Conservation (phyloP, 2,888 invertebrate genomes). For the Anarsia innoxiella region DNA sequence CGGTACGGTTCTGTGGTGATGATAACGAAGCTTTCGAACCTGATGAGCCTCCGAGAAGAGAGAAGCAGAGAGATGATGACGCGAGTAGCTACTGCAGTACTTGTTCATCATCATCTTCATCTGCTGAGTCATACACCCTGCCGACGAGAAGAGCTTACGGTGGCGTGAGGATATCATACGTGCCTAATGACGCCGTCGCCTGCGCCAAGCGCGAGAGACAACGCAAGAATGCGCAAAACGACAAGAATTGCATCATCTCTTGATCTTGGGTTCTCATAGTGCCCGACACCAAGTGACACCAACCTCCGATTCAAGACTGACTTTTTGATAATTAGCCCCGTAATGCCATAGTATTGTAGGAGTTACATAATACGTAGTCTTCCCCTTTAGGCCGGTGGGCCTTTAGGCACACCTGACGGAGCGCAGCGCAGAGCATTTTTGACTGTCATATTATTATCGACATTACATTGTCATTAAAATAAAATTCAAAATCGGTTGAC, state of each 20-base stretch:
- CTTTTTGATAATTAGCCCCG: slow-evolving; percentile 55
- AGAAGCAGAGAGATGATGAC: slow-evolving; percentile 74
- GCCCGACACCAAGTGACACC: slow-evolving; percentile 48
- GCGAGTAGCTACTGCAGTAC: slow-evolving; percentile 89
- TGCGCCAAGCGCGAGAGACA: slow-evolving; percentile 82
- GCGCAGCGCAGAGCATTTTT: no score
- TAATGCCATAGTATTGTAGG: slow-evolving; percentile 61
- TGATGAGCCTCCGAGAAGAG: slow-evolving; percentile 50
- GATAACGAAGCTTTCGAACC: slow-evolving; percentile 67
- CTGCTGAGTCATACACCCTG: slow-evolving; percentile 89
- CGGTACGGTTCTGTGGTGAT: slow-evolving; percentile 64
- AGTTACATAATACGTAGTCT: slow-evolving; percentile 33
- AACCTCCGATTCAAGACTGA: slow-evolving; percentile 73
- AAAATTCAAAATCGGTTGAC: no score
- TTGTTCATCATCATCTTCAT: slow-evolving; percentile 92
- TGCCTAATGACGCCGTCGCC: slow-evolving; percentile 92
- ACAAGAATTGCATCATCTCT: slow-evolving; percentile 91
- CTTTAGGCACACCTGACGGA: no score
- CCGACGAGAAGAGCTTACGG: slow-evolving; percentile 89
- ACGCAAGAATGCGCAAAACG: slow-evolving; percentile 77
- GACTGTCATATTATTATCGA: no score
- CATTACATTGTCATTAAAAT: no score
- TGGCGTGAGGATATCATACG: slow-evolving; percentile 93
- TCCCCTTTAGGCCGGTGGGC: no score
- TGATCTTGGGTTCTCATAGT: slow-evolving; percentile 74